Conservation (phyloP, 2,797 vertebrate species). For the Macropus fuliginosus region DNA sequence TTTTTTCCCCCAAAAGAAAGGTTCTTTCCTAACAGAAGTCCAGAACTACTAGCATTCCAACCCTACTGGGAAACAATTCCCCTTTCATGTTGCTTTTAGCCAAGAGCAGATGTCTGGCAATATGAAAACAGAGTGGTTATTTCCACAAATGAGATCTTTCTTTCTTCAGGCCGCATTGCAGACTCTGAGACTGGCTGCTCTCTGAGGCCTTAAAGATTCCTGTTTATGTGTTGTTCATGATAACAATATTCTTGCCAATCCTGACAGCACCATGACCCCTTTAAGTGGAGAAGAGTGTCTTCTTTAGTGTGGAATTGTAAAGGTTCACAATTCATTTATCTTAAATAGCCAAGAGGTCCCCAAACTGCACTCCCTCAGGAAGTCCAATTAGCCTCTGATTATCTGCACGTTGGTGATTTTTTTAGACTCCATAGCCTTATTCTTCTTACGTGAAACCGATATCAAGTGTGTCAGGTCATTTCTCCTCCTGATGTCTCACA, state of each 20-base stretch:
- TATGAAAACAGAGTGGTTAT: constrained; percentile 75
- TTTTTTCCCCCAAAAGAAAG: constrained; percentile 47
- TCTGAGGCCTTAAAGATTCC: constrained; percentile 50
- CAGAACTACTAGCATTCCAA: constrained; percentile 28
- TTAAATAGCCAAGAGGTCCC: constrained; percentile 40
- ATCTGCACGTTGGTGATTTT: constrained; percentile 12
- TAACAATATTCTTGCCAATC: constrained; percentile 38
- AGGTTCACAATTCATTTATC: constrained; percentile 39
- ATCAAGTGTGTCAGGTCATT: constrained; percentile 56
- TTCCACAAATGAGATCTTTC: constrained; percentile 75
- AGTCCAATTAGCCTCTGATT: constrained; percentile 45
- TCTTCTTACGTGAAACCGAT: constrained; percentile 7
- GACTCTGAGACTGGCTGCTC: constrained; percentile 52
- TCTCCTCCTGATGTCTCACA: constrained; percentile 44
- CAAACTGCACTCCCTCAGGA: constrained; percentile 26
- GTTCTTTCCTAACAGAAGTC: constrained; percentile 65
- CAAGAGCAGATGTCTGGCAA: constrained; percentile 78
- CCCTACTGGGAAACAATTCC: constrained; percentile 69
- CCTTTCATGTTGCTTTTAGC: constrained; percentile 71
- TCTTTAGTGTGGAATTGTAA: constrained; percentile 17
- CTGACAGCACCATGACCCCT: constrained; percentile 45
- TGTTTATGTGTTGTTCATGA: constrained; percentile 35
- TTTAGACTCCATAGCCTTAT: neutral
- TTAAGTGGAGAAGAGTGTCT: constrained; percentile 20
- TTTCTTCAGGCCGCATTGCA: constrained; percentile 63